A percentile compares a stretch with the other conserved stretches of the same genome.
Evolutionary conservation across 2,113 vertebrate species (phyloP).

Genomic region (Fregetta grallaria): DNA sequence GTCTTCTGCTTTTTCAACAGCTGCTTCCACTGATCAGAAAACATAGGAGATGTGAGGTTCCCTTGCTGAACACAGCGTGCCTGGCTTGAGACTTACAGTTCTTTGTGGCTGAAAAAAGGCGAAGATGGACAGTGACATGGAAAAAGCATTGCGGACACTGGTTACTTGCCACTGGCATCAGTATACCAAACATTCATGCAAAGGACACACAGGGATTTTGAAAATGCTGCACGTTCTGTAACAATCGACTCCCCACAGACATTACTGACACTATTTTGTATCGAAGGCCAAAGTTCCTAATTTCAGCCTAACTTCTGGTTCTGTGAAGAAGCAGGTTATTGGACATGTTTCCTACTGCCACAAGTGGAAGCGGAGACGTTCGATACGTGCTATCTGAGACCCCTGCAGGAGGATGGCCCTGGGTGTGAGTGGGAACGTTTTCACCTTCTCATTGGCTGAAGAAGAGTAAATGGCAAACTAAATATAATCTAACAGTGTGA

Average conservation of each 20-base stretch:
- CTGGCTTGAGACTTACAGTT: constrained; percentile 60
- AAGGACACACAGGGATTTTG: constrained; percentile 76
- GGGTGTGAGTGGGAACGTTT: background rate
- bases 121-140: constrained; percentile 21
- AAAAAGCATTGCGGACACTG: background rate
- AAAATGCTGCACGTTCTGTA: constrained; percentile 79
- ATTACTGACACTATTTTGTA: constrained; percentile 67
- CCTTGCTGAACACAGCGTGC: constrained; percentile 55
- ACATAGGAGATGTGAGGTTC: constrained; percentile 59
- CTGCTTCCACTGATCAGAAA: constrained; percentile 73
- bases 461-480: constrained; percentile 66
- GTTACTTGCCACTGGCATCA: constrained; percentile 1
- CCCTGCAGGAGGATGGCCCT: constrained; percentile 44
- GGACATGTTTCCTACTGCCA: constrained; percentile 18
- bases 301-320: constrained; percentile 71
- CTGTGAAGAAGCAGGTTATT: constrained; percentile 61
- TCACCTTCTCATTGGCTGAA: constrained; percentile 44
- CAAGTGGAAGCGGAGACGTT: constrained; percentile 1
- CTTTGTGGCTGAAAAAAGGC: constrained; percentile 46
- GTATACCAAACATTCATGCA: constrained; percentile 66
- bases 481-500: constrained; percentile 70
- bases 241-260: constrained; percentile 68
- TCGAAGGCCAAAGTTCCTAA: constrained; percentile 78
- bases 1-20: constrained; percentile 63
- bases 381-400: background rate